Evolutionary conservation across 2,797 vertebrate species (phyloP), one percentile per base, ranked within the genome.

Genomic region (Clarias pachynema): DNA sequence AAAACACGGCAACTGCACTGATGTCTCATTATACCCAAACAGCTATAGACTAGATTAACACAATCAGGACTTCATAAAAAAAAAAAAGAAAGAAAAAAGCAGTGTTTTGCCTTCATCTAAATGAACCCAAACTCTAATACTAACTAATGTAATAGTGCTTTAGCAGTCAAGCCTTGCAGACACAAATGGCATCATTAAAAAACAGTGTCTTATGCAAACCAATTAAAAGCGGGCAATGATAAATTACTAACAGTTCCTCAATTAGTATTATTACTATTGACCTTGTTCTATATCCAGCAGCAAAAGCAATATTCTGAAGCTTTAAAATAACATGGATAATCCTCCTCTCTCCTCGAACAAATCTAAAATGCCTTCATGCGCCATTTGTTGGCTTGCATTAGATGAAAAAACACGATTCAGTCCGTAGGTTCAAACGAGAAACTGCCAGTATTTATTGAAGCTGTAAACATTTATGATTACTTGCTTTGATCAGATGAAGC

Each of bases 11-110:
- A 63, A 87, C 53, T 75, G 79, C 56, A 31, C 79, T 63, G 85
- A 88, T 85, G 85, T 84, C 81, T 89, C 87, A 88, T 90, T 90
- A 89, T 69, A 26, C 75, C 72, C 85, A 85, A 86, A 89, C 79
- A 81, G 77, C 85, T 86, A 87, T 87, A 89, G 87, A 89, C 86
- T 85, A 86, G 87, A 90, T 87, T 90, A 90, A 89, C 86, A 79
- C 86, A 88, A 90, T 90, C 87, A 85, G 66, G 87, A 82, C 85
- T 87, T 81, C 84, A 90, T 89, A 85, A 85, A 86, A 80, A 62
- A 79, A 15, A 15, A 7, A 37, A 62, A 79, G 15, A 10, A 7
- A 37, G 3, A 60, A 89, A 79, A 79, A 73, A 74, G 79, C 81
- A 88, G 86, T 86, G 79, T 49, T 87, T 80, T 87, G 85, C 84